These are phyloP conservation scores for Achlya flavicornis DNA, from an alignment of 2,888 invertebrate species.

Conservation along the genomic window DNA sequence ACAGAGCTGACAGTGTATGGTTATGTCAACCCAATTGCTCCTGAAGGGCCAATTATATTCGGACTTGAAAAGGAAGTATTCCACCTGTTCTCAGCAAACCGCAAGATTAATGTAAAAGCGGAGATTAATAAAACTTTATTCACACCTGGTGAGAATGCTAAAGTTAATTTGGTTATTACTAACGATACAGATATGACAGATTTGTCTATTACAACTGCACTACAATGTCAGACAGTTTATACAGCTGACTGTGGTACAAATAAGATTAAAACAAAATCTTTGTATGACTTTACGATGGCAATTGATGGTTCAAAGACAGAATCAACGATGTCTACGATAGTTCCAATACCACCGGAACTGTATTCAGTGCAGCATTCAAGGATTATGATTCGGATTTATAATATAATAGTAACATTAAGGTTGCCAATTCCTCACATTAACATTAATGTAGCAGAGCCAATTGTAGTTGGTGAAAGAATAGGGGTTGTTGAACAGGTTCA, in stretches of 20 bases:
- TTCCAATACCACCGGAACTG: conserved; percentile 30
- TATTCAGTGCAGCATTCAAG: conserved; percentile 41
- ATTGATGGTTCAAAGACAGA: neutral
- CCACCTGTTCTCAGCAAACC: conserved; percentile 8
- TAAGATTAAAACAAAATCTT: neutral
- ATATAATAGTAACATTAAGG: conserved; percentile 34
- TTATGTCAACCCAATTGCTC: neutral
- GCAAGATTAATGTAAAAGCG: conserved; percentile 21
- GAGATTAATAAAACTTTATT: conserved; percentile 20
- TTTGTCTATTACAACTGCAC: conserved; percentile 15
- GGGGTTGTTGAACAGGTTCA: conserved; percentile 19
- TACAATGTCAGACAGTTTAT: conserved; percentile 22
- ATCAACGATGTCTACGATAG: conserved; percentile 20
- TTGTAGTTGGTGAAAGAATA: conserved; percentile 40
- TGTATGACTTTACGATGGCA: conserved; percentile 16
- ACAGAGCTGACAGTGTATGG: conserved; percentile 20
- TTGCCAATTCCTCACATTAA: conserved; percentile 47
- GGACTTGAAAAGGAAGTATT: neutral
- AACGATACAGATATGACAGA: conserved; percentile 23
- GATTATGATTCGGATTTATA: conserved; percentile 41
- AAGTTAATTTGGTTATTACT: conserved; percentile 16
- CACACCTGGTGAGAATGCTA: conserved; percentile 23
- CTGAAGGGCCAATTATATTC: neutral
- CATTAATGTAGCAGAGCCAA: conserved; percentile 39
- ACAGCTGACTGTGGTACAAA: conserved; percentile 22